Percentiles rank a stretch among this genome's conserved stretches.
Conservation (phyloP, 92 coral and sea anemone genomes). For the Meandrina meandrites region DNA sequence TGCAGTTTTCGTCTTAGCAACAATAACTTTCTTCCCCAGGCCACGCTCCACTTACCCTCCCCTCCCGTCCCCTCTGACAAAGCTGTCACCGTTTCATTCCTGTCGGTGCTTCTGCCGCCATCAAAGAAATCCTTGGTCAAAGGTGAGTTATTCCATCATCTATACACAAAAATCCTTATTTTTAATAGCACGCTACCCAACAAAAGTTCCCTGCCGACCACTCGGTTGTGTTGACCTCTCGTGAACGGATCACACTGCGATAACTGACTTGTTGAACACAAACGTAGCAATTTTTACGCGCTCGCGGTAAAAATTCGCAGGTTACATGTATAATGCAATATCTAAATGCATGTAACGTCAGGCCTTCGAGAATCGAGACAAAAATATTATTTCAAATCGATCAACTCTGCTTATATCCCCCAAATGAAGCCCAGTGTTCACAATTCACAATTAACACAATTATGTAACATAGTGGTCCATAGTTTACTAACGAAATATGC, state of each 20-base stretch:
- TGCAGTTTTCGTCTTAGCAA: too few relatives aligned
- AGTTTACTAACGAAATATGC: too few relatives aligned
- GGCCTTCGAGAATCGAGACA: not conserved
- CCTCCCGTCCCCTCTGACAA: too few relatives aligned
- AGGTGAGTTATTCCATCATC: not conserved
- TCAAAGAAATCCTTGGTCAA: not conserved
- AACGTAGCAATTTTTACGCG: not conserved
- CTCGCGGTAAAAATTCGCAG: not conserved
- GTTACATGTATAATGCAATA: not conserved
- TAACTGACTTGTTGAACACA: too few relatives aligned
- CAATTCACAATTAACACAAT: too few relatives aligned
- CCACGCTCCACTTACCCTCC: too few relatives aligned
- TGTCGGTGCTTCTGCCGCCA: not conserved
- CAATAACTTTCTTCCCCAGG: too few relatives aligned
- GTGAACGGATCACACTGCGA: not conserved
- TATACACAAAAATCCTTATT: not conserved
- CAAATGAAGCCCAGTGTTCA: not conserved
- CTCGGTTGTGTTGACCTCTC: not conserved
- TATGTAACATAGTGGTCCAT: too few relatives aligned
- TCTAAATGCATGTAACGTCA: not conserved
- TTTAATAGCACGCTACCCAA: not conserved
- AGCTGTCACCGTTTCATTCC: not conserved
- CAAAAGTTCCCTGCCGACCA: not conserved
- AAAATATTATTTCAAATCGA: not conserved
- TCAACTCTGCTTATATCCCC: not conserved